Base-by-base conservation (phyloP, 2,113 vertebrate genomes). In the Myiozetetes cayanensis region DNA sequence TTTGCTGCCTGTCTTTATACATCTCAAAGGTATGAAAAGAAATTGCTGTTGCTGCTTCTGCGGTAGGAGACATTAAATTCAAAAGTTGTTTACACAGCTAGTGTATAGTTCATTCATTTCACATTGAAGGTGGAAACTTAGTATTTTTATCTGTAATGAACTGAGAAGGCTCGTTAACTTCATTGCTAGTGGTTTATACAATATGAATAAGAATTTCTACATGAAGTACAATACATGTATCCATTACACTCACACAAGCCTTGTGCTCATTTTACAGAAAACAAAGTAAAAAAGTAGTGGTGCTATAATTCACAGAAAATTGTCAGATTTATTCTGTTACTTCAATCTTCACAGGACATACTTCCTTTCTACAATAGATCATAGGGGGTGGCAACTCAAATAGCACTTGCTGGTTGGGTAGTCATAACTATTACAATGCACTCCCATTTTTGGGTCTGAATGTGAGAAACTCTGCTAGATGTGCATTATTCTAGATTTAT, bases 111-210 rank as follows among this genome's bases (percentile, higher is more conserved):
- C 23, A 77, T 43, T 96, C 25, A 74, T 49, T 77, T 81, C 18
- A 23, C 23, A 87, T 58, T 75, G 88, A 87, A 97, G 50, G 75
- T 92, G 23, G 53, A 90, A 83, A 46, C 4, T 33, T 11, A 28
- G 20, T 61, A 84, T 28, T 96, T 95, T 81, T 88, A 78, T 93
- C 50, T 94, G 39, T 75, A 96, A 92, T 85, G 37, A 93, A 77
- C 30, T 76, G 33, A 49, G 76, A 58, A 94, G 58, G 63, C 90
- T 96, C 2, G 27, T 95, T 97, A 95, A 93, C 70, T 96, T 92
- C n/a, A 61, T 41, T 41, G 39, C 39, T 41, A 41, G 62, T 47
- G 53, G 77, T 66, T 93, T 96, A 78, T 85, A 39, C 33, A 18
- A 10, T 19, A 53, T 19, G 81, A 93, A 81, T 28, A 73, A 61